These are phyloP conservation scores for Bergia puertoricense DNA, from an alignment of 92 coral and sea anemone genomes.

Conservation along the genomic window DNA sequence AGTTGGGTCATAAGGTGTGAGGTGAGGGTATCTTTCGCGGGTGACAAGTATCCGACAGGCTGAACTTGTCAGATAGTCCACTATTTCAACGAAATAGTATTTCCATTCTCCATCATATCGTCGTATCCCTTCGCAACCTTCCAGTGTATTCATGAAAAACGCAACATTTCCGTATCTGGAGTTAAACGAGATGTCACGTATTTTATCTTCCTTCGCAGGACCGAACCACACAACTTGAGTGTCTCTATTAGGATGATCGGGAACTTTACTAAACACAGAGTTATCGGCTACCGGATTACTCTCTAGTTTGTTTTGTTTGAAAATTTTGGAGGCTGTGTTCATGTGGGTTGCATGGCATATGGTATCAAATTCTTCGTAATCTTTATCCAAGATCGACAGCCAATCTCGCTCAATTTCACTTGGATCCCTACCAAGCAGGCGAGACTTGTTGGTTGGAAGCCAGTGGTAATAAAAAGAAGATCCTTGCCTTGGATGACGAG, in stretches of 20 bases:
- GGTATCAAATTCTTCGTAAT: constrained; percentile 41
- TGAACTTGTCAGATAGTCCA: background rate
- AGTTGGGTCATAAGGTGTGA: background rate
- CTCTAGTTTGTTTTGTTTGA: background rate
- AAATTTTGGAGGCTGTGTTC: background rate
- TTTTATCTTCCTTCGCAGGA: constrained; percentile 5
- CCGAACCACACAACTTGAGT: constrained; percentile 41
- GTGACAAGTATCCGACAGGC: background rate
- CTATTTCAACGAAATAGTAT: constrained; percentile 7
- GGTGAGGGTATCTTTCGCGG: background rate
- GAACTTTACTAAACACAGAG: constrained; percentile 39
- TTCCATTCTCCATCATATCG: background rate
- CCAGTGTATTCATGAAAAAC: background rate
- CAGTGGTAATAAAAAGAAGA: background rate
- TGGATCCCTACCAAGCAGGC: background rate
- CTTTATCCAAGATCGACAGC: background rate
- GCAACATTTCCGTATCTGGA: constrained; percentile 22
- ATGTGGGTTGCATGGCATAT: constrained; percentile 26
- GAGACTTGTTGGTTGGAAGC: constrained; percentile 16
- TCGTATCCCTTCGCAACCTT: constrained; percentile 16
- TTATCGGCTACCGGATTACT: constrained; percentile 4
- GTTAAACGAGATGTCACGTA: background rate
- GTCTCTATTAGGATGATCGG: constrained; percentile 27
- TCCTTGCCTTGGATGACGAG: constrained; percentile 4
- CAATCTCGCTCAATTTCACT: background rate